phyloP scores from a whole-genome alignment of 2,113 vertebrate genomes.

The Xenopus borealis region DNA sequence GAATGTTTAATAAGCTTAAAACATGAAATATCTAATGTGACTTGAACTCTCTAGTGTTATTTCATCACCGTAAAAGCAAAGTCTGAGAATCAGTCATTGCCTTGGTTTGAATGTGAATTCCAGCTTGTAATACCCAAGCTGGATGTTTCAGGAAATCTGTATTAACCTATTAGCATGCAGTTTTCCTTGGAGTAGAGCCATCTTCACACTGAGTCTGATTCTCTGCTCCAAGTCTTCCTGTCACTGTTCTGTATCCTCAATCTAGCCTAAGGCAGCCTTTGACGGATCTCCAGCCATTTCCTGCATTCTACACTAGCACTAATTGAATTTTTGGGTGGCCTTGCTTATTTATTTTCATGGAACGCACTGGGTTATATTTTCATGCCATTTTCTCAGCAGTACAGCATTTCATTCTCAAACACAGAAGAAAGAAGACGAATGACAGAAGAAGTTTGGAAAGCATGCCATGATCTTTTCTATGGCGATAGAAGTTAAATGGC shows the following conservation, averaged over 20 bases:
- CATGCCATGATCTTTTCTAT: conserved; percentile 52
- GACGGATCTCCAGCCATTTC: conserved; percentile 82
- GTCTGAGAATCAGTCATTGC: conserved; percentile 56
- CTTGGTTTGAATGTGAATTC: conserved; percentile 61
- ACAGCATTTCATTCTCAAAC: conserved; percentile 81
- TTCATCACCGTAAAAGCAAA: conserved; percentile 59
- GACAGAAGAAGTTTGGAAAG: conserved; percentile 45
- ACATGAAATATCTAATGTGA: conserved; percentile 58
- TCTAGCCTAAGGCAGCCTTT: conserved; percentile 73
- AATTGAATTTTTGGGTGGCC: conserved; percentile 99
- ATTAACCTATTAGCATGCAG: conserved; percentile 64
- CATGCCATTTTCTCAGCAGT: conserved; percentile 95
- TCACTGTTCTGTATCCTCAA: conserved; percentile 69
- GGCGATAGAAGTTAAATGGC: conserved; percentile 33
- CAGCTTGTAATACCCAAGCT: conserved; percentile 65
- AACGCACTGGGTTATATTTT: conserved; percentile 97
- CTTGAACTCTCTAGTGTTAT: conserved; percentile 62
- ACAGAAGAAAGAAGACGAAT: conserved; percentile 63
- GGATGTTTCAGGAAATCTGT: conserved; percentile 65
- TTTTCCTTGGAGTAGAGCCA: conserved; percentile 76
- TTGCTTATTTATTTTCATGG: conserved; percentile 99
- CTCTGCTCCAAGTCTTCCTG: conserved; percentile 67
- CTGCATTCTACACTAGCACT: conserved; percentile 89
- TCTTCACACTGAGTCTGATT: conserved; percentile 64
- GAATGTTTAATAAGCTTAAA: conserved; percentile 62